phyloP scores from a whole-genome alignment of 2,888 invertebrate species.

The Odontothrips loti region DNA sequence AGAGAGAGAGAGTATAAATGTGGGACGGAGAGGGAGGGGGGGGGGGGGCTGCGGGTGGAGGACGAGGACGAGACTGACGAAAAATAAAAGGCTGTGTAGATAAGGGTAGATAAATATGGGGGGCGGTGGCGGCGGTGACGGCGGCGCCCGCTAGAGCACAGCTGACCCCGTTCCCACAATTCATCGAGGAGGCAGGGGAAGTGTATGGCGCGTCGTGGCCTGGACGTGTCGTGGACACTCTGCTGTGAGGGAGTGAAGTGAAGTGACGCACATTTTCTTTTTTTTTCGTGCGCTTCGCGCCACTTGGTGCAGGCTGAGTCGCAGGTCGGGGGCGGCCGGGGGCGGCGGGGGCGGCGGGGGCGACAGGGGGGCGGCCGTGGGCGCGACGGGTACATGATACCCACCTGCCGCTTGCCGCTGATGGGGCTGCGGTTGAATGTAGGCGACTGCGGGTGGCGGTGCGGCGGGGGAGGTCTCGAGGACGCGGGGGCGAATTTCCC shows the following conservation, averaged over 20 bases:
- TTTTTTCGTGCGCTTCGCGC: no score
- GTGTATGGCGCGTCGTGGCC: background rate
- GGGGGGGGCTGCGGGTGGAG: background rate
- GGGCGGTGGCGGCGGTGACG: background rate
- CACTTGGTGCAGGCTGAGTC: no score
- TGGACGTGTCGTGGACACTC: background rate
- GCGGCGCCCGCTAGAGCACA: background rate
- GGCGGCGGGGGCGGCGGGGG: no score
- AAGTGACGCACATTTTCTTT: background rate
- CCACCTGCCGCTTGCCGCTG: no score
- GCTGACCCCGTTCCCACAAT: slow-evolving; percentile 22
- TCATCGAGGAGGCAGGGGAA: background rate
- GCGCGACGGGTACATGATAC: no score
- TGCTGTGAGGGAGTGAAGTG: background rate
- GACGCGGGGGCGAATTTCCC: no score
- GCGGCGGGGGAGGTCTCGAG: no score
- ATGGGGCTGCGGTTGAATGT: no score
- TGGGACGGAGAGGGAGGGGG: background rate
- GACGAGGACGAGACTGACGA: background rate
- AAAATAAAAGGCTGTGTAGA: slow-evolving; percentile 18
- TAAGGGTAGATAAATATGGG: slow-evolving; percentile 25
- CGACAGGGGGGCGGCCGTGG: no score
- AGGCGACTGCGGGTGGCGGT: no score
- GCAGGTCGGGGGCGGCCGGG: no score
- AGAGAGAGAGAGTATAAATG: background rate